Evolutionary conservation across 1,140 invertebrate species (phyloP).

Genomic region (Pectinophora gossypiella): DNA sequence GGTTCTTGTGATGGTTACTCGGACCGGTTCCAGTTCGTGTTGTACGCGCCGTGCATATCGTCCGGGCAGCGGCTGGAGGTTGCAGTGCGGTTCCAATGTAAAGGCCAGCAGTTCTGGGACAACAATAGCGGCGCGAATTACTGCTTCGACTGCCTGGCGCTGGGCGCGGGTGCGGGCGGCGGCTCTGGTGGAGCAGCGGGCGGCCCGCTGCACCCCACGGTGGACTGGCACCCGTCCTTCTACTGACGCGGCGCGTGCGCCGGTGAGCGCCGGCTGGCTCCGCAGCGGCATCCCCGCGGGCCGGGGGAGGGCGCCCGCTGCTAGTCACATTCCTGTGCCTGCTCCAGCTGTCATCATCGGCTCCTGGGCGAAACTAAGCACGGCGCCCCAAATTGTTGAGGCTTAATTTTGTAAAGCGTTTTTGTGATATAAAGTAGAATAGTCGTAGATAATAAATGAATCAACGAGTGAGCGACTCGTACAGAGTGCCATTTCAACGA

Average conservation of each 20-base stretch:
- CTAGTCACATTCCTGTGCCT: constrained; percentile 54
- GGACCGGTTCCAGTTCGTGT: constrained; percentile 89
- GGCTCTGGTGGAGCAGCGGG: constrained; percentile 18
- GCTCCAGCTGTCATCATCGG: constrained; percentile 32
- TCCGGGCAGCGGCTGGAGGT: constrained; percentile 87
- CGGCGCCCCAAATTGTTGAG: constrained; percentile 43
- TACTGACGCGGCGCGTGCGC: constrained; percentile 42
- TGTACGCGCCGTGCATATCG: constrained; percentile 83
- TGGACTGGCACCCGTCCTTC: constrained; percentile 71
- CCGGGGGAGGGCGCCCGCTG: constrained; percentile 22
- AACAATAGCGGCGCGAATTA: constrained; percentile 92
- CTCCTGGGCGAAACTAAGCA: constrained; percentile 30
- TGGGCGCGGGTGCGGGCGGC: constrained; percentile 31
- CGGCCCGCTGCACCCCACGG: constrained; percentile 44
- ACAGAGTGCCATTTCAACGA: constrained; percentile 64
- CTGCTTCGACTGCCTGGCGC: constrained; percentile 86
- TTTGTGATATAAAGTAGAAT: constrained; percentile 71
- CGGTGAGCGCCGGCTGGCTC: neutral
- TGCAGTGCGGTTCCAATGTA: constrained; percentile 88
- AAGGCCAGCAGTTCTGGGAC: constrained; percentile 92
- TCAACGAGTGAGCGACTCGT: constrained; percentile 51
- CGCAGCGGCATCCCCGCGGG: constrained; percentile 6
- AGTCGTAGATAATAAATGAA: constrained; percentile 51
- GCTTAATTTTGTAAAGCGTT: constrained; percentile 57
- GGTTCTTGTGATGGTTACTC: constrained; percentile 95